Evolutionary conservation across 1,140 invertebrate species (phyloP).

Genomic region (Papilio dardanus): DNA sequence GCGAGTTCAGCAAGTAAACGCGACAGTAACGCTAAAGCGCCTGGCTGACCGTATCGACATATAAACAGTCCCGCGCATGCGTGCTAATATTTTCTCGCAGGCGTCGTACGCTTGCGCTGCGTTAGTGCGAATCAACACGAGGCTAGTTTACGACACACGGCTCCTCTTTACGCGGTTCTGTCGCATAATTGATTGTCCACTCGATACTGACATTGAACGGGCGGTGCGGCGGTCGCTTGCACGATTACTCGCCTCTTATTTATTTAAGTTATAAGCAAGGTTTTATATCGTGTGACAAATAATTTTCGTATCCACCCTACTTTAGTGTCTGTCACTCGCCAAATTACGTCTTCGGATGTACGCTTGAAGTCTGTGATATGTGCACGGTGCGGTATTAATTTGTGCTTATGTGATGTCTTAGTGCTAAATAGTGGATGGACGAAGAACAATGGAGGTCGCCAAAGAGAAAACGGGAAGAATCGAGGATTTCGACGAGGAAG

Average conservation of each 20-base stretch:
- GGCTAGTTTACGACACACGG: slow-evolving; percentile 65
- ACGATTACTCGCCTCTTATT: slow-evolving; percentile 67
- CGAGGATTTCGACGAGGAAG: slow-evolving; percentile 72
- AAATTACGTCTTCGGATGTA: slow-evolving; percentile 31
- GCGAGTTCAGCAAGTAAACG: slow-evolving; percentile 47
- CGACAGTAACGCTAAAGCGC: slow-evolving; percentile 61
- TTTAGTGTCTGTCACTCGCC: slow-evolving; percentile 48
- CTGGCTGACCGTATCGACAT: slow-evolving; percentile 59
- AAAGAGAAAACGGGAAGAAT: slow-evolving; percentile 61
- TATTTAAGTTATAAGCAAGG: slow-evolving; percentile 46
- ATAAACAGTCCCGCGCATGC: slow-evolving; percentile 55
- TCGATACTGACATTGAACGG: slow-evolving; percentile 79
- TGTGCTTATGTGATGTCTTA: slow-evolving; percentile 57
- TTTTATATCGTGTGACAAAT: slow-evolving; percentile 4
- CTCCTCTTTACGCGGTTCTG: slow-evolving; percentile 67
- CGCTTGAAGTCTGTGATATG: slow-evolving; percentile 59
- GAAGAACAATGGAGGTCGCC: slow-evolving; percentile 65
- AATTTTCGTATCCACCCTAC: slow-evolving; percentile 42
- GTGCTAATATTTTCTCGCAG: slow-evolving; percentile 55
- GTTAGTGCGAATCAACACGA: slow-evolving; percentile 48
- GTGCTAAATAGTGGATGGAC: slow-evolving; percentile 52
- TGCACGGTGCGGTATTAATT: slow-evolving; percentile 46
- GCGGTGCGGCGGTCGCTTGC: slow-evolving; percentile 61
- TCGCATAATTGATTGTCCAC: slow-evolving; percentile 79
- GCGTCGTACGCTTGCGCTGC: slow-evolving; percentile 62